Percentiles rank a stretch among this genome's conserved stretches.
Evolutionary conservation across 2,113 vertebrate genomes (phyloP).

Genomic region (Semnopithecus entellus): DNA sequence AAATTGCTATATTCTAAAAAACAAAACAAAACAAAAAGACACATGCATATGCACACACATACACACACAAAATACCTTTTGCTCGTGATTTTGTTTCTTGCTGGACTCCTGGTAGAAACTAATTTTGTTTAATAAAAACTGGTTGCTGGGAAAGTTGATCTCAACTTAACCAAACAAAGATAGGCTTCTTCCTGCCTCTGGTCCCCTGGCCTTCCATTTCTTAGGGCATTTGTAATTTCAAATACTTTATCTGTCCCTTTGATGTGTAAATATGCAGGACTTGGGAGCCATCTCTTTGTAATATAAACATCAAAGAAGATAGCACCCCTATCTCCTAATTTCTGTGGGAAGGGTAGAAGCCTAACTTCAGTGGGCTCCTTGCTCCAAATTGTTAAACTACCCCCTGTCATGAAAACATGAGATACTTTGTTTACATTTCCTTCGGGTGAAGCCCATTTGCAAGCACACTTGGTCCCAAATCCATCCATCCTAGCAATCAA

Average conservation of each 20-base stretch:
- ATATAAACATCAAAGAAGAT: background rate
- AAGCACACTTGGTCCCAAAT: background rate
- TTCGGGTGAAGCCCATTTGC: background rate
- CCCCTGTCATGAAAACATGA: background rate
- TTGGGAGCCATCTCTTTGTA: background rate
- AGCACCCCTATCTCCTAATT: background rate
- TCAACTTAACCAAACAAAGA: background rate
- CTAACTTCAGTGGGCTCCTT: background rate
- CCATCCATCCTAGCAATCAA: background rate
- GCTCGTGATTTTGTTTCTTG: background rate
- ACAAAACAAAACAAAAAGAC: background rate
- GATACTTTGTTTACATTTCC: background rate
- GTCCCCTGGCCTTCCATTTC: background rate
- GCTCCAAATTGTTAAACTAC: background rate
- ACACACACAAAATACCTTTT: background rate
- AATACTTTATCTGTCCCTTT: background rate
- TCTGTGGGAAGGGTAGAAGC: background rate
- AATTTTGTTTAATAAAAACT: background rate
- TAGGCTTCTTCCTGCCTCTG: background rate
- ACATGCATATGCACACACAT: no score
- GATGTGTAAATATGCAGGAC: background rate
- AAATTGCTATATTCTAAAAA: background rate
- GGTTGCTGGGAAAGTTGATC: background rate
- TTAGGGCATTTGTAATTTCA: background rate
- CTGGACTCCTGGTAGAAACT: background rate